phyloP scores from a whole-genome alignment of 2,888 invertebrate genomes.

The Thecophora atra region DNA sequence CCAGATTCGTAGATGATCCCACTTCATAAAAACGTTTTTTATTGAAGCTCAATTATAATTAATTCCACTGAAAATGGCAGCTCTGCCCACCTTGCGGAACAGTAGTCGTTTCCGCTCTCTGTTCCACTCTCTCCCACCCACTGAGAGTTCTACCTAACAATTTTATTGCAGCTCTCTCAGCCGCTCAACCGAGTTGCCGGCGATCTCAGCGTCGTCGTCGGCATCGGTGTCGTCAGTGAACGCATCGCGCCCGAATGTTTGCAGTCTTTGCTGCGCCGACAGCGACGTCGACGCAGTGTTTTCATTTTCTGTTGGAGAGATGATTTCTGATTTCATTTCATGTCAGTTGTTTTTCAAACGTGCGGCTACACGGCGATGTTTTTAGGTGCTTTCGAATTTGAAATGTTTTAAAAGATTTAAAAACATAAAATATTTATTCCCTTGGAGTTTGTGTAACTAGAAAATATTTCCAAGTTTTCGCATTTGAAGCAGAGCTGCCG shows the following conservation, averaged over 20 bases:
- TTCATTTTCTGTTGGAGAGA: constrained; percentile 9
- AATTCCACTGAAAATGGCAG: not conserved
- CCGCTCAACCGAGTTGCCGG: not conserved
- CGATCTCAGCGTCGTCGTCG: not conserved
- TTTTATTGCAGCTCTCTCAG: not conserved
- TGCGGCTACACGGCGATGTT: constrained; percentile 33
- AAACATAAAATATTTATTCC: not conserved
- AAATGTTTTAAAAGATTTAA: not conserved
- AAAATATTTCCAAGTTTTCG: not conserved
- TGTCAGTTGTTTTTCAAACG: constrained; percentile 41
- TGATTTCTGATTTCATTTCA: constrained; percentile 33
- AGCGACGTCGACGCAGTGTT: constrained; percentile 14
- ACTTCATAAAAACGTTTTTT: too few species aligned
- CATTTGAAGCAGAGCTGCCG: constrained; percentile 1
- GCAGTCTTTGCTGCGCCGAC: not conserved
- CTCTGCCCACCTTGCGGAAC: not conserved
- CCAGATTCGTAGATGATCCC: too few species aligned
- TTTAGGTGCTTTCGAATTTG: not conserved
- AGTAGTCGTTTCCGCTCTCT: not conserved
- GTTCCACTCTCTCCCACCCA: not conserved
- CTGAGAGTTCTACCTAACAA: not conserved
- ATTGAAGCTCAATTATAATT: too few species aligned
- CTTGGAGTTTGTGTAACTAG: not conserved
- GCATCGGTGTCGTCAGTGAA: constrained; percentile 5
- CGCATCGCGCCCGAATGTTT: constrained; percentile 5